These are phyloP conservation scores for Lymantria dispar DNA, from an alignment of 2,888 invertebrate genomes.

Conservation along the genomic window DNA sequence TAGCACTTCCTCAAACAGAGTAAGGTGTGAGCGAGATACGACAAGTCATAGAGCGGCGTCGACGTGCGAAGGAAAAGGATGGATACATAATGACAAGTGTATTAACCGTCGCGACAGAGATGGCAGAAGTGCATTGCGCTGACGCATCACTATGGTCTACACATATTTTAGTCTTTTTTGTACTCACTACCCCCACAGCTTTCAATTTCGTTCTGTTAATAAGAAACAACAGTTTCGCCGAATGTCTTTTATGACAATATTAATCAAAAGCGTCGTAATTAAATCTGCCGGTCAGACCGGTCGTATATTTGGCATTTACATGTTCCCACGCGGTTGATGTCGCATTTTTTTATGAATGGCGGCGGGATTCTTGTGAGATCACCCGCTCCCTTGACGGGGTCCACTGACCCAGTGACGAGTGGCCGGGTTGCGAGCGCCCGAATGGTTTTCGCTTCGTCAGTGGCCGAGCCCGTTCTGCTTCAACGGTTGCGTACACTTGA, in stretches of 20 bases:
- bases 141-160: conserved; percentile 73
- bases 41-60: conserved; percentile 5
- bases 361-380: conserved; percentile 50
- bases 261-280: conserved; percentile 65
- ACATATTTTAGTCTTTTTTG: conserved; percentile 63
- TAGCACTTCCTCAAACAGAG: conserved; percentile 69
- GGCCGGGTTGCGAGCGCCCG: conserved; percentile 46
- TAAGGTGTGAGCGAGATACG: conserved; percentile 34
- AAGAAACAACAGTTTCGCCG: conserved; percentile 41
- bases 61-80: conserved; percentile 30
- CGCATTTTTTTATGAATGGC: conserved; percentile 71
- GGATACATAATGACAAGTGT: conserved; percentile 54
- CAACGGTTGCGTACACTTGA: conserved; percentile 42
- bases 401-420: conserved; percentile 68
- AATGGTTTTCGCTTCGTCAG: conserved; percentile 70
- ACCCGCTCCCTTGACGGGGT: conserved; percentile 44
- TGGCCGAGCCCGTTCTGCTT: conserved; percentile 41
- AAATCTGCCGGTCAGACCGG: conserved; percentile 70
- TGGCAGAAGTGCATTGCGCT: conserved; percentile 70
- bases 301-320: conserved; percentile 66
- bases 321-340: conserved; percentile 80
- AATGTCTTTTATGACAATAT: conserved; percentile 62
- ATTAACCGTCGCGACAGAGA: conserved; percentile 48
- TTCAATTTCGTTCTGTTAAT: conserved; percentile 64
- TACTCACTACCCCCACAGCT: conserved; percentile 56